Evolutionary conservation across 2,113 vertebrate genomes (phyloP), one percentile per base, ranked within the genome.

Genomic region (Callospermophilus lateralis): DNA sequence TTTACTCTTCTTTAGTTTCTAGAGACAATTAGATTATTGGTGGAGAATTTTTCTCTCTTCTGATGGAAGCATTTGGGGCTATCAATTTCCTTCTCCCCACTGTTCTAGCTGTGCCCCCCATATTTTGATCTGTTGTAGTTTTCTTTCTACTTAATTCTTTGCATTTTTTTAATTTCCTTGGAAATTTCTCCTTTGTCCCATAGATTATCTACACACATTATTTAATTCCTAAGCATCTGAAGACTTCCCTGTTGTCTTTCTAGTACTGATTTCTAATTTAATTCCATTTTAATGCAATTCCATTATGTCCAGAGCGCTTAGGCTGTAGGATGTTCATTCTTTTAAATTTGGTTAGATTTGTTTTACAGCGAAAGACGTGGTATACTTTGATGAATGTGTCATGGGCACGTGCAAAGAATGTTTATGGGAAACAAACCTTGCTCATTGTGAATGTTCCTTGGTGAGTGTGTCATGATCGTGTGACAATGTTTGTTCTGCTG

Each of bases 211-310:
- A 67, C 28, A 87, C 16, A 6, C 32, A 39, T n/a, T 55, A 37
- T 51, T 94, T 94, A 84, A 81, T 92, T 94, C 89, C 61, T 26
- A 85, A 92, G 42, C 51, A 8, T 89, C 65, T 70, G 26, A 30
- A 89, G 48, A 89, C 77, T 86, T 87, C 73, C 20, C 4, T 51
- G 20, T 91, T 96, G 37, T 84, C 45, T 74, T 94, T 93, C 78
- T 42, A 39, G 87, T 77, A 72, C 1, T 81, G 32, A 61, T 61
- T 86, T 90, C 51, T 92, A 73, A 80, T 58, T 61, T 83, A 67
- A 86, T 67, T 88, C 37, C 68, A 92, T 34, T 81, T 83, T 61
- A 89, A 72, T 72, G 70, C 45, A 72, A 89, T 67, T 86, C 30
- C 51, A 85, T 30, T 65, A 2, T 73, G 13, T 26, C 77, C 53